Percentiles rank a stretch among this genome's conserved stretches.
Conservation (phyloP, 2,113 vertebrate genomes). For the Isurus oxyrinchus region DNA sequence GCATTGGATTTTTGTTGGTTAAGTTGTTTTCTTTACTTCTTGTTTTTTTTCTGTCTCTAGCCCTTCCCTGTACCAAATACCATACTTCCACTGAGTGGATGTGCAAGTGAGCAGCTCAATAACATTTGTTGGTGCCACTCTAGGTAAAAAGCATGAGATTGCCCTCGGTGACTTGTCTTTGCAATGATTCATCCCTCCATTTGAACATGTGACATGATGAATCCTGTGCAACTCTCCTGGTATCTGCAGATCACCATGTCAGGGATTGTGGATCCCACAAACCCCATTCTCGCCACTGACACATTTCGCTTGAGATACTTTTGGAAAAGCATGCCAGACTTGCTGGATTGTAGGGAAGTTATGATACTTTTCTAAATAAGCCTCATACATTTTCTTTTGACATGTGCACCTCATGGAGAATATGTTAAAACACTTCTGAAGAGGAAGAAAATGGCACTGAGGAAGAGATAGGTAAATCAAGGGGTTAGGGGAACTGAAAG, state of each 20-base stretch:
- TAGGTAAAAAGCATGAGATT: too few species aligned
- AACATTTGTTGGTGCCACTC: not conserved
- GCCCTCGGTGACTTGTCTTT: not conserved
- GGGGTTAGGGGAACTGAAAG: not conserved
- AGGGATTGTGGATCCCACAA: not conserved
- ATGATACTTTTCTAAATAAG: not conserved
- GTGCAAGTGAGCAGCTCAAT: not conserved
- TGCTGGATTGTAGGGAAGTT: not conserved
- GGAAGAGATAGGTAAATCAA: not conserved
- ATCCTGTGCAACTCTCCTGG: not conserved
- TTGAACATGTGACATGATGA: not conserved
- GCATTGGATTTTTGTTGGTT: not conserved
- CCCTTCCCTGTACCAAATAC: not conserved
- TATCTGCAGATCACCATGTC: not conserved
- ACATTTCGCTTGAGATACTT: not conserved
- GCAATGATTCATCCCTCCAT: not conserved
- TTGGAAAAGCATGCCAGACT: not conserved
- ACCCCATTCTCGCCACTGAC: not conserved
- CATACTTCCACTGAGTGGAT: too few species aligned
- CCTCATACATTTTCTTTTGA: not conserved
- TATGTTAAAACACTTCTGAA: not conserved
- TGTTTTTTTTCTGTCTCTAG: not conserved
- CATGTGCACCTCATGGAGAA: not conserved
- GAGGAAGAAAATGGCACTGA: not conserved
- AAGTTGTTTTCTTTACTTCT: not conserved